phyloP scores from a whole-genome alignment of 2,888 invertebrate species.

The Xanthia togata region DNA sequence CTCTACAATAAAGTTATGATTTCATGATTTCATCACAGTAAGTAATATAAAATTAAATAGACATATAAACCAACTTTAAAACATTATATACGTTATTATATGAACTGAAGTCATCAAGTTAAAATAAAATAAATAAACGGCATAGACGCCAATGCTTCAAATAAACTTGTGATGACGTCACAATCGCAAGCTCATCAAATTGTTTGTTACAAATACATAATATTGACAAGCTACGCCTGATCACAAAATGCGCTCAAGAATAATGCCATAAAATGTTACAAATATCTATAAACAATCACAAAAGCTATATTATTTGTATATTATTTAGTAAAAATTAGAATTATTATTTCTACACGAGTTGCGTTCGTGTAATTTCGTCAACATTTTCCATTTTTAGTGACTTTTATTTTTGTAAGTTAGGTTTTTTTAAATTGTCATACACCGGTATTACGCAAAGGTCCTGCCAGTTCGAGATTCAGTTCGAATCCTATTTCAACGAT shows the following conservation, averaged over 20 bases:
- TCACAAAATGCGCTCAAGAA: conserved; percentile 59
- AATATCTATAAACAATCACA: conserved; percentile 47
- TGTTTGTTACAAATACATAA: conserved; percentile 12
- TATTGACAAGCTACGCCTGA: conserved; percentile 16
- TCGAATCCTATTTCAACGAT: background rate
- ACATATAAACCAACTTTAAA: background rate
- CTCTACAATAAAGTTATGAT: conserved; percentile 11
- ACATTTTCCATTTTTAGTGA: conserved; percentile 52
- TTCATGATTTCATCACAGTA: conserved; percentile 16
- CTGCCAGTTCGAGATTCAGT: background rate
- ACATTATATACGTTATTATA: no score
- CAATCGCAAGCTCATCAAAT: background rate
- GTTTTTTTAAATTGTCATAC: conserved; percentile 30
- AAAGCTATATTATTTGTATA: conserved; percentile 46
- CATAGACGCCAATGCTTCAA: background rate
- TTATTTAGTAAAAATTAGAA: conserved; percentile 41
- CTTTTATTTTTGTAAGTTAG: conserved; percentile 19
- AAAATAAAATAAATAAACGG: background rate
- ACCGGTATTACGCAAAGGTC: background rate
- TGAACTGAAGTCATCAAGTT: background rate
- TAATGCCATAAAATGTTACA: conserved; percentile 61
- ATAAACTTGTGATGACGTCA: background rate
- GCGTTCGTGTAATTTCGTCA: conserved; percentile 26
- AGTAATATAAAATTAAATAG: background rate
- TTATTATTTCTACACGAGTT: conserved; percentile 21